phyloP scores from a whole-genome alignment of 2,797 vertebrate genomes.

The Simalia tracyae region DNA sequence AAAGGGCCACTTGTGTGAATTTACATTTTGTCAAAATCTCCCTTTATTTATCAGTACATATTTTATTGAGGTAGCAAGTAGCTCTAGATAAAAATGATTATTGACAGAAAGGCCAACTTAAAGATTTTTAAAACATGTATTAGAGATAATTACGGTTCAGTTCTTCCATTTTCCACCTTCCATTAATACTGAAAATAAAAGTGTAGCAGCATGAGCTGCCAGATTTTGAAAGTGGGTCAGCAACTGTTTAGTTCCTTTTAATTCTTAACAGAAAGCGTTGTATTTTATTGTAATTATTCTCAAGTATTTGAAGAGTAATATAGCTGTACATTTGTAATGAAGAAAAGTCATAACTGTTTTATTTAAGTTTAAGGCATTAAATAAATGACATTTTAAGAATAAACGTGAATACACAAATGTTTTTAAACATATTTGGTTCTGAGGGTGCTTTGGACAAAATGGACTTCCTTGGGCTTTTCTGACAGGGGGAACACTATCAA shows the following conservation, averaged over 20 bases:
- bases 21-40: not conserved
- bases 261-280: not conserved
- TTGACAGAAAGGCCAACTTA: not conserved
- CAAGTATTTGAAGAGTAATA: not conserved
- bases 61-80: not conserved
- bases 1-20: not conserved
- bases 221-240: not conserved
- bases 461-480: not conserved
- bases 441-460: not conserved
- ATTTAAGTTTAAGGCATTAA: not conserved
- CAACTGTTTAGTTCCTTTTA: not conserved
- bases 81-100: not conserved
- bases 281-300: not conserved
- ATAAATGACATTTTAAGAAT: not conserved
- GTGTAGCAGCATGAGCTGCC: not conserved
- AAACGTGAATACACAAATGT: not conserved
- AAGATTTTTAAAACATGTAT: not conserved
- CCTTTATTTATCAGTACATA: not conserved
- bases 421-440: not conserved
- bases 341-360: not conserved
- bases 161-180: not conserved
- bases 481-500: not conserved
- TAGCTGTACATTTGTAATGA: not conserved
- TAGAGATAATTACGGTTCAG: not conserved
- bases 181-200: not conserved